Evolutionary conservation across 2,888 invertebrate genomes (phyloP), one percentile per base, ranked within the genome.

Genomic region (Tribolium freemani): DNA sequence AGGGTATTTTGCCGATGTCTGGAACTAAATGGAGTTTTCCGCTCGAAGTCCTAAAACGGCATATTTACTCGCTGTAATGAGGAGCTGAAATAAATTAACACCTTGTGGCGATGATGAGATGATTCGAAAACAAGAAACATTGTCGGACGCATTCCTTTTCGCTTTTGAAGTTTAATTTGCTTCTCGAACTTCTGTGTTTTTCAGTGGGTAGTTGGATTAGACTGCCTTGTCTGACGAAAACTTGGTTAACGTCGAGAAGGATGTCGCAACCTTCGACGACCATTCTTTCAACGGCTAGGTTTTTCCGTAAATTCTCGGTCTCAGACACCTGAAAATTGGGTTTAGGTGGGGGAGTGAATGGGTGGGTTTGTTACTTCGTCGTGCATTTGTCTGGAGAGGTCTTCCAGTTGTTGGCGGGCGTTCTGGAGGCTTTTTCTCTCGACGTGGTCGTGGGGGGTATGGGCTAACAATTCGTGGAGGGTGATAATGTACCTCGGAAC

Each of bases 261-360:
- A 97, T 96, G 84, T 97, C 96, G 86, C 96, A 97, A 10, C 96
- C 96, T 84, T 96, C 96, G 1, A 96, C 93, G 75, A 97, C 96
- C 96, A 96, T 96, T 56, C 96, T 88, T 86, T 97, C 96, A 26
- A 97, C 95, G 0, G 96, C 94, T 77, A 97, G 87, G 84, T 97
- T 97, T 87, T 96, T 96, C 20, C 96, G 88, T 61, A 97, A 89
- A 84, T 96, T 96, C 85, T 97, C 96, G 0, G 96, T 97, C 86
- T 96, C 96, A 83, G 96, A 96, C 38, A 94, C 94, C 93, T 94
- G 79, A 82, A 72, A 8, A 9, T n/a, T 2, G 6, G 20, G 20
- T 10, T 44, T 20, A 13, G 9, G 44, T 64, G 8, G n/a, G 9
- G 31, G n/a, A n/a, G 5, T 13, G 1, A 13, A 0, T 11, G 11